Percentiles rank a stretch among this genome's conserved stretches.
These are phyloP conservation scores for Burhinus bistriatus DNA, from an alignment of 2,113 vertebrate genomes.

Conservation along the genomic window DNA sequence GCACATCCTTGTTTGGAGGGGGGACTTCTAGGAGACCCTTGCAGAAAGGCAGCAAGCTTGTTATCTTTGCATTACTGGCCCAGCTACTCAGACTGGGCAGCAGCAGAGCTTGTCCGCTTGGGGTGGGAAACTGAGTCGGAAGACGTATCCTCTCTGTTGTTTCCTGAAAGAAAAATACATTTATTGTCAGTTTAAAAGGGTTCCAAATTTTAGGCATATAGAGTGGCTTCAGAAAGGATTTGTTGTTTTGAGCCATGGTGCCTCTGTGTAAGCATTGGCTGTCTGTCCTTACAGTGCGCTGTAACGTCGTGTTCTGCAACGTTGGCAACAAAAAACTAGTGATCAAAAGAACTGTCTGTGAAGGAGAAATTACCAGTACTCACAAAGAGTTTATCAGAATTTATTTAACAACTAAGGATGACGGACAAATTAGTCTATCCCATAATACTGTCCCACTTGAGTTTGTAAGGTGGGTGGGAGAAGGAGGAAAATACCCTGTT, in stretches of 20 bases:
- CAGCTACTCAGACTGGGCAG: background rate
- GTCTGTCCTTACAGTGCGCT: background rate
- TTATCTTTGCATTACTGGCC: accelerated
- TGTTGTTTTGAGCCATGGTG: background rate
- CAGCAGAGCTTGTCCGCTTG: background rate
- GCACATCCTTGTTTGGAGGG: background rate
- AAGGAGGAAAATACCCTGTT: background rate
- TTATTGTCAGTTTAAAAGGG: background rate
- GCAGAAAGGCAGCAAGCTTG: background rate
- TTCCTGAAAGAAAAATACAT: background rate
- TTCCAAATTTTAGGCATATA: accelerated
- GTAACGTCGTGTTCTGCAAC: background rate
- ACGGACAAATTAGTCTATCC: background rate
- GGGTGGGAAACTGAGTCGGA: background rate
- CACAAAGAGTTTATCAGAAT: background rate
- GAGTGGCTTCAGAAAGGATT: background rate
- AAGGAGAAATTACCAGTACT: background rate
- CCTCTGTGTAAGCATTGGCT: background rate
- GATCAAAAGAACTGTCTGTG: background rate
- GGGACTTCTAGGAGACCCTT: background rate
- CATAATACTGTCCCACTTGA: background rate
- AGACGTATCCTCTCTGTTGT: background rate
- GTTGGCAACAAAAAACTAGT: background rate
- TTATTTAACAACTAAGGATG: background rate
- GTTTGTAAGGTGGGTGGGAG: background rate